Evolutionary conservation across 2,888 invertebrate genomes (phyloP), one percentile per base, ranked within the genome.

Genomic region (Blastobasis adustella): DNA sequence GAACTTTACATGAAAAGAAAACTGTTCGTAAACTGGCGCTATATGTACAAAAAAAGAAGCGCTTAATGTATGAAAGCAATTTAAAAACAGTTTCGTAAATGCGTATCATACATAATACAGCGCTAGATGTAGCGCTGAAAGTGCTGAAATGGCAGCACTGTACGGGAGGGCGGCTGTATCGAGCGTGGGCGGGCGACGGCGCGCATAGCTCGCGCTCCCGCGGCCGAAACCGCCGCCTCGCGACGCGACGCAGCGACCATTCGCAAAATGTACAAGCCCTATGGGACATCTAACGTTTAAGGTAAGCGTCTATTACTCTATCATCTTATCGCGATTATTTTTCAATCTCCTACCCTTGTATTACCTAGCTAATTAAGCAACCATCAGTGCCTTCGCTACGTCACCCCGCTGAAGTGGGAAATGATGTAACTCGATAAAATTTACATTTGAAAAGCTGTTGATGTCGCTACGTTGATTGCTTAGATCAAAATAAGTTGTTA

Each of bases 161-260:
- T 52, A 50, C 3, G 50, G 54, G 52, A 54, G 58, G 54, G 62
- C 58, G 61, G 65, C 63, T 56, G 61, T 86, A 87, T 87, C 82
- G 86, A 87, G 67, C 86, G 86, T 86, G 82, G 85, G 84, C 82
- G 85, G 71, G 23, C 56, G 77, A 83, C 69, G 67, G 66, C 68
- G 56, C 76, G 74, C 77, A 76, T 81, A 78, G 63, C 66, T 63
- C 59, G 59, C 60, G 37, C 36, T 37, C 37, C 39, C 7, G 43
- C 41, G 10, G 6, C 36, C 49, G 66, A 60, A 65, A 63, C 62
- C 62, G 64, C 68, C 67, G 58, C 63, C 63, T 67, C 67, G 71
- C 75, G 77, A 8, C 10, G 23, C 23, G 23, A n/a, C 37, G 41
- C 41, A 46, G 36, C 23, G 23, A 23, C 23, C 23, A 23, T 23